Base-by-base conservation (phyloP, 1,140 invertebrate species). In the Ips typographus region DNA sequence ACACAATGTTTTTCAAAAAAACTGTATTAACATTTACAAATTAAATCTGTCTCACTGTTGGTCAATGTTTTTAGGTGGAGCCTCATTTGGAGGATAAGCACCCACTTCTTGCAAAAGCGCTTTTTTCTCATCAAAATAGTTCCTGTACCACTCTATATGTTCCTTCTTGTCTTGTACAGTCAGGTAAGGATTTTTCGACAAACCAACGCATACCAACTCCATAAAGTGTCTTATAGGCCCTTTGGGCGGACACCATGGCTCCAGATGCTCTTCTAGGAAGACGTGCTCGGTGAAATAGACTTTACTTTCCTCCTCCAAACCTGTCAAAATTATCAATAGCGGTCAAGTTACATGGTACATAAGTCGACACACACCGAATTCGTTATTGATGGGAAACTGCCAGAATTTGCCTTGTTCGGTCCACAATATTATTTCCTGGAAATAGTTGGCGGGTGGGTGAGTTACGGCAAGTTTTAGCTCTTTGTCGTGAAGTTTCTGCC, bases 371-470 rank as follows among this genome's bases (percentile, higher is more conserved):
- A 63, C 83, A 94, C 94, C 96, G 87, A 94, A 91, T 83, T 99
- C 96, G 85, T 99, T 99, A 80, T 99, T 84, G 67, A 99, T 96
- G 6, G 98, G 98, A 80, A 98, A 99, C 61, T 91, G 89, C 97
- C 97, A 99, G 4, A 98, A 74, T 83, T 96, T 98, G 53, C 94
- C 94, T 80, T 96, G 88, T 58, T 97, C 88, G 0, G 97, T 99
- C 94, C 94, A 98, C 57, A 89, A 76, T 64, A 95, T 94, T 88
- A 97, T 91, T 83, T 99, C 94, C 82, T 94, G 90, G 80, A 95
- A 97, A 75, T 90, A 90, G 84, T 98, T 98, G 3, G 83, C 79
- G 1, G 96, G 95, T 4, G 90, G 88, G 79, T 90, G 88, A 2
- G 85, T 83, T 0, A 87, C 81, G 1, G 85, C 76, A 22, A 91